Evolutionary conservation across 2,888 invertebrate genomes (phyloP), one percentile per base, ranked within the genome.

Genomic region (Allolobophora icterica): DNA sequence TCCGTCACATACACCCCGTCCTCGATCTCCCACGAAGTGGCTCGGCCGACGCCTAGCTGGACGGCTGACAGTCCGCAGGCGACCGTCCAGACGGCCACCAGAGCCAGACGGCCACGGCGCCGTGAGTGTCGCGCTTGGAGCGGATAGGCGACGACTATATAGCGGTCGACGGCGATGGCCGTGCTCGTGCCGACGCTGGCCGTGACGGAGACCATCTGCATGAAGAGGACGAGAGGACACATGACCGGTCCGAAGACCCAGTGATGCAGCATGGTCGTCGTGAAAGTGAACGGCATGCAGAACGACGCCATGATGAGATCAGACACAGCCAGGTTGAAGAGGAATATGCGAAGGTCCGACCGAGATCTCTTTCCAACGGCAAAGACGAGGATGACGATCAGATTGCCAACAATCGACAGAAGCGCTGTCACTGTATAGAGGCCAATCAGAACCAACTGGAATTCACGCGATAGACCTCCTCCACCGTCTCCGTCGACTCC

Each of bases 291-390:
- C 5, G 98, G 98, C 92, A 98, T 97, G 95, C 98, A 98, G 94
- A 98, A 97, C 40, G 98, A 94, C 0, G 98, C 97, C 97, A 98
- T 98, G 91, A 98, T 96, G 92, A 98, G 97, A 95, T 98, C 98
- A 84, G 98, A 98, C 87, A 98, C 96, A 0, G 98, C 98, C 93
- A 98, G 96, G 94, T 96, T 96, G 94, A 97, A 97, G 94, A 98
- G 98, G 95, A 98, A 98, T 3, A 93, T 93, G 91, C 95, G 92
- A 17, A 95, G 93, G 91, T 95, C 95, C 0, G 95, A 94, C 52
- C 94, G 92, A 5, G 94, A 95, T 91, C 94, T 93, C 71, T 93
- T 92, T 0, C 96, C 96, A 19, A 95, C 93, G 0, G 95, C 93
- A 90, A 96, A 95, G 13, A 96, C 96, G n/a, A 95, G 92, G 90